Conservation (phyloP, 2,113 vertebrate genomes). For the Platichthys stellatus region DNA sequence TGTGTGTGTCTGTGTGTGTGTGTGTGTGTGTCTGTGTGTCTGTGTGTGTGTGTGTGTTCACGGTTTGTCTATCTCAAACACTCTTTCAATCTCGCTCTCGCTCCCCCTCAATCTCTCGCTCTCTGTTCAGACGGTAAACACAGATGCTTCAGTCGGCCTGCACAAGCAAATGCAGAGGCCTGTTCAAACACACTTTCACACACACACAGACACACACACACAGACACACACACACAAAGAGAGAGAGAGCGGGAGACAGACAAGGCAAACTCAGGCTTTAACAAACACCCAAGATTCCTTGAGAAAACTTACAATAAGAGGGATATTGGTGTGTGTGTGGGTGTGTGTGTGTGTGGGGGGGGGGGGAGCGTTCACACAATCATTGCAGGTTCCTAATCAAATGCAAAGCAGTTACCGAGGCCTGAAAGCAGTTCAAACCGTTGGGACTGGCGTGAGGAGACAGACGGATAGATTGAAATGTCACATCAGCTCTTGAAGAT, state of each 20-base stretch:
- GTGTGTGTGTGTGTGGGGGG: not conserved
- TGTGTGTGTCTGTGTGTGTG: slow-evolving; percentile 28
- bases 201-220: slow-evolving; percentile 30
- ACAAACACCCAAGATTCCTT: slow-evolving; percentile 28
- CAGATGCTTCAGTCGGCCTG: slow-evolving; percentile 67
- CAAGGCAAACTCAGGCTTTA: slow-evolving; percentile 29
- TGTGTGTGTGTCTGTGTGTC: slow-evolving; percentile 37
- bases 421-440: slow-evolving; percentile 43
- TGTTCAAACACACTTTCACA: slow-evolving; percentile 60
- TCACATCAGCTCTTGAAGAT: slow-evolving; percentile 61
- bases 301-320: slow-evolving; percentile 52
- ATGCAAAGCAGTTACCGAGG: slow-evolving; percentile 53
- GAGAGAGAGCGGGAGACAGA: slow-evolving; percentile 27
- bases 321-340: slow-evolving; percentile 4
- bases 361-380: not conserved
- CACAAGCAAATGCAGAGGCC: slow-evolving; percentile 61
- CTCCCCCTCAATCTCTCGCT: slow-evolving; percentile 48
- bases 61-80: slow-evolving; percentile 58
- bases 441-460: slow-evolving; percentile 22
- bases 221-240: slow-evolving; percentile 50
- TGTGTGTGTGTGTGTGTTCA: slow-evolving; percentile 48
- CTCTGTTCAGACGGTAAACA: slow-evolving; percentile 71
- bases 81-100: slow-evolving; percentile 48
- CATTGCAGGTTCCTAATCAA: slow-evolving; percentile 48
- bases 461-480: slow-evolving; percentile 62